Base-by-base conservation (phyloP, 1,140 invertebrate genomes). In the Procambarus virginalis region DNA sequence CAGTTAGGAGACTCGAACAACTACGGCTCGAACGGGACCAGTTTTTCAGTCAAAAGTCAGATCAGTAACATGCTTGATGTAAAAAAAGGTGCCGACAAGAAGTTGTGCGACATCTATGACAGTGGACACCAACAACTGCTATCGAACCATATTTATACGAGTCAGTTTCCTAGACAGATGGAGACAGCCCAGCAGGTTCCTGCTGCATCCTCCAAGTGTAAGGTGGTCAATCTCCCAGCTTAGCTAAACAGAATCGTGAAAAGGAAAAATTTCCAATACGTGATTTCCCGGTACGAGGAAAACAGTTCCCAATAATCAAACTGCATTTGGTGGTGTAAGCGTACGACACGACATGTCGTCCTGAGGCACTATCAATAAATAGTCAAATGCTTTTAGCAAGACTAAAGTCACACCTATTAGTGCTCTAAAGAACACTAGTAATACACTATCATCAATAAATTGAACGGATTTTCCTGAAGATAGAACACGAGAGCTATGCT, bases 211-310 rank as follows among this genome's bases (percentile, higher is more conserved):
- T 34, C 78, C 60, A 10, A 51, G 45, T 49, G 6, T 48, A 55
- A 80, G 86, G 86, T 87, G 86, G 86, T 80, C 86, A 73, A 73
- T 80, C 86, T 87, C 86, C 86, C 86, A 87, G 86, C 86, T 73
- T 17, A 81, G 48, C 64, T 80, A 12, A 68, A 86, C 58, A 68
- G 73, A 68, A 51, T 84, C 55, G 46, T 49, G 80, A 75, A 48
- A 81, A 81, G 14, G 14, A 73, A 4, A 73, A 68, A 64, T 22
- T 48, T 14, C n/a, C 77, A 87, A 73, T 81, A 64, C n/a, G 79
- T 86, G 86, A 80, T 60, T 55, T 55, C 78, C 48, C 64, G 49
- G 77, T 45, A 87, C 86, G 77, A 87, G 70, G 73, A 51, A 17
- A 81, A 34, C 5, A 81, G 4, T 2, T 10, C n/a, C 51, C n/a